Percentiles rank a stretch among this genome's conserved stretches.
Conservation (phyloP, 2,113 vertebrate species). For the Pao palembangensis region DNA sequence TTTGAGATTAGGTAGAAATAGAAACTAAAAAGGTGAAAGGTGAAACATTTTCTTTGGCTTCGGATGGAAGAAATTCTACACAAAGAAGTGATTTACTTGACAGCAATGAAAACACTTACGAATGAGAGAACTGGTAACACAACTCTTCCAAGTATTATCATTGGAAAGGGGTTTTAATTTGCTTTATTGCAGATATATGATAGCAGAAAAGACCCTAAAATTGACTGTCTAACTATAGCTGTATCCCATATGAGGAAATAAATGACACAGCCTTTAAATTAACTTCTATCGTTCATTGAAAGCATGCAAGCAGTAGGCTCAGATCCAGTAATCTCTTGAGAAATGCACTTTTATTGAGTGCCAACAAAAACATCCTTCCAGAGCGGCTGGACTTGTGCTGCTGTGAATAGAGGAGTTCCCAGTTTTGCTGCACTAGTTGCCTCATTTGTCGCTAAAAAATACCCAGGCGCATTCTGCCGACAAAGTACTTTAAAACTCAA, state of each 20-base stretch:
- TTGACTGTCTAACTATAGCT: constrained; percentile 42
- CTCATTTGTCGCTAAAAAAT: constrained; percentile 15
- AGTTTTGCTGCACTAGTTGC: constrained; percentile 38
- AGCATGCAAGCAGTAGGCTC: constrained; percentile 30
- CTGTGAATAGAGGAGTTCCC: constrained; percentile 28
- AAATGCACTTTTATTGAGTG: constrained; percentile 35
- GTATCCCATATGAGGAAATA: constrained; percentile 39
- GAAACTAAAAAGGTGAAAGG: constrained; percentile 42
- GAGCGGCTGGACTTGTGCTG: constrained; percentile 18
- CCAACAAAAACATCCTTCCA: constrained; percentile 62
- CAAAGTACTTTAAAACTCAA: constrained; percentile 19
- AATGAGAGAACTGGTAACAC: constrained; percentile 9
- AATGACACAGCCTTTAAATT: constrained; percentile 42
- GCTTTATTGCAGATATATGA: constrained; percentile 40
- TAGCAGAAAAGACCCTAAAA: constrained; percentile 22
- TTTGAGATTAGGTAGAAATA: constrained; percentile 17
- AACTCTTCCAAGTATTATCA: constrained; percentile 46
- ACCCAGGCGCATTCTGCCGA: constrained; percentile 33
- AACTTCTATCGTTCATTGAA: constrained; percentile 27
- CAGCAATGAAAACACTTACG: constrained; percentile 54
- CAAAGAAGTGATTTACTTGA: constrained; percentile 44
- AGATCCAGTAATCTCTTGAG: constrained; percentile 54
- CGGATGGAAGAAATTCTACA: constrained; percentile 42
- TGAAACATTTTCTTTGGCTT: constrained; percentile 47
- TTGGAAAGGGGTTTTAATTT: constrained; percentile 52